Evolutionary conservation across 1,140 invertebrate genomes (phyloP), one percentile per base, ranked within the genome.

Genomic region (Papilio polytes): DNA sequence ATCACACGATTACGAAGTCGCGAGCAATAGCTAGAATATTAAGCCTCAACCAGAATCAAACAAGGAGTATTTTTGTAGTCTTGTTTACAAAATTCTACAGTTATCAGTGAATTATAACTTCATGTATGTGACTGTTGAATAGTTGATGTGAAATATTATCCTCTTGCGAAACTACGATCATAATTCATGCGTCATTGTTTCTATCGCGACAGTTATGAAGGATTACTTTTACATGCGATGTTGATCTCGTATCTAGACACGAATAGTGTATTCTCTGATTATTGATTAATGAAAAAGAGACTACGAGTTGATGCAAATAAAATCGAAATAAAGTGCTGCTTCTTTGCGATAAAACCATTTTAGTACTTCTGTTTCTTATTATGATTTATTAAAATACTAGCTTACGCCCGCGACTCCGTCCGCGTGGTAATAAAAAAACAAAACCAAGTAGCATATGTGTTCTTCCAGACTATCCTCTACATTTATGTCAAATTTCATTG

Each of bases 161-260:
- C 73, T 48, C n/a, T 74, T 74, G 18, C 46, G 73, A 74, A 74
- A 74, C 73, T 74, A 74, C 13, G 73, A 74, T 74, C 73, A 51
- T 74, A 74, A 74, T 74, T 74, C 73, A 74, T 74, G 73, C 18
- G 73, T 46, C 73, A 74, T 74, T 74, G 46, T 51, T 51, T 74
- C 44, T 20, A 48, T 20, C 46, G 73, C 73, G 73, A 74, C 73
- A 74, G 73, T 74, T 74, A 48, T 74, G 73, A 74, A 51, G 73
- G 73, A 74, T 74, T 74, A 74, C 73, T 74, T 74, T 74, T 22
- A 74, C 44, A 51, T 51, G 22, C 41, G 46, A 74, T 74, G 73
- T 74, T 74, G 73, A 74, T 74, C 44, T 51, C 41, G 48, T 74
- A 44, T 74, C 72, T 74, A 74, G 73, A 44, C 73, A n/a, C 36